These are phyloP conservation scores for Phasia obesa DNA, from an alignment of 2,888 invertebrate genomes.

Conservation along the genomic window DNA sequence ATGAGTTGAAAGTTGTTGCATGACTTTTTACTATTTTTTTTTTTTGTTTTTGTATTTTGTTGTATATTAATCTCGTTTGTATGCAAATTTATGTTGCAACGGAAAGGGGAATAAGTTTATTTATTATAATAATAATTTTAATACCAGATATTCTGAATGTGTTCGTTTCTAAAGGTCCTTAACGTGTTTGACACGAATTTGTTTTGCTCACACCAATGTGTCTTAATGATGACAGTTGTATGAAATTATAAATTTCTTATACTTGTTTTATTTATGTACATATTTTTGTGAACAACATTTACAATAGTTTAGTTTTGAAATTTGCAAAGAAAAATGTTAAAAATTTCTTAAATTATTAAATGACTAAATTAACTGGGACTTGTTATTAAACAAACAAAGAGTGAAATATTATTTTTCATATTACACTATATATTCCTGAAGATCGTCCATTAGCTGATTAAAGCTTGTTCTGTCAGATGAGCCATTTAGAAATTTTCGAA, in stretches of 20 bases:
- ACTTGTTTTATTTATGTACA: neutral
- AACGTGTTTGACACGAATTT: conserved; percentile 66
- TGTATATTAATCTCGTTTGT: conserved; percentile 54
- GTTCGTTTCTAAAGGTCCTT: conserved; percentile 25
- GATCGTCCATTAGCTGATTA: too few species aligned
- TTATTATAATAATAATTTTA: conserved; percentile 14
- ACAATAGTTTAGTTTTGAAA: neutral
- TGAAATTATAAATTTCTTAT: conserved; percentile 46
- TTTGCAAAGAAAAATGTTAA: too few species aligned
- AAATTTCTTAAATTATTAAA: neutral
- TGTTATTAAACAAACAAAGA: too few species aligned
- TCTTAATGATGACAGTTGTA: conserved; percentile 68
- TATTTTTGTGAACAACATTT: neutral
- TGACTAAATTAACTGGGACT: conserved; percentile 1
- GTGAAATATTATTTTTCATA: too few species aligned
- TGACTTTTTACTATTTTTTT: neutral
- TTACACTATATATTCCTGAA: too few species aligned
- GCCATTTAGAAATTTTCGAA: too few species aligned
- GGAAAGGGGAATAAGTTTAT: conserved; percentile 15
- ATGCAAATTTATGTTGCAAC: conserved; percentile 58
- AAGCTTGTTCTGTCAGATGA: too few species aligned
- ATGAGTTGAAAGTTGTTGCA: conserved; percentile 14
- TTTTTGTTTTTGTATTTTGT: neutral
- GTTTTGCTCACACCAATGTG: conserved; percentile 60
- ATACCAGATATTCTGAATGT: neutral